phyloP scores from a whole-genome alignment of 2,888 invertebrate genomes.

The Cheilosia pagana region DNA sequence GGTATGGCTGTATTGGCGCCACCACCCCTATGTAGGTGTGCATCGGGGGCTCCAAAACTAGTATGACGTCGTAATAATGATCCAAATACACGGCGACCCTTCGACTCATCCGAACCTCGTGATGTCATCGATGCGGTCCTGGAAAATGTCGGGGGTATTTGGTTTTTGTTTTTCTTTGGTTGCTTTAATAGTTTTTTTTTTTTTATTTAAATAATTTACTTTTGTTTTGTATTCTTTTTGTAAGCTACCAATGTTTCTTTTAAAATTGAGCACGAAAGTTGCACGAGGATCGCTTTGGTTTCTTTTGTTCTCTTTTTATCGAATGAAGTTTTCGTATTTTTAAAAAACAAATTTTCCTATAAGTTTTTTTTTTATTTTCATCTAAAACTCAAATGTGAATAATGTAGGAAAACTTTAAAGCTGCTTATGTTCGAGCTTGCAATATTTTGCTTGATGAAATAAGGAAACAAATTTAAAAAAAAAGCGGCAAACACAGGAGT shows the following conservation, averaged over 20 bases:
- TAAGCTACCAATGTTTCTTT: conserved; percentile 28
- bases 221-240: conserved; percentile 25
- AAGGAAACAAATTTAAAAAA: too few species aligned
- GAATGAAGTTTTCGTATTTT: conserved; percentile 5
- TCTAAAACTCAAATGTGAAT: conserved; percentile 13
- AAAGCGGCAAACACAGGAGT: too few species aligned
- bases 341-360: background rate
- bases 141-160: conserved; percentile 76
- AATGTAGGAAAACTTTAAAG: background rate
- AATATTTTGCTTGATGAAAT: background rate
- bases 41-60: conserved; percentile 79
- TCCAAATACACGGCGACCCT: conserved; percentile 79
- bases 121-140: conserved; percentile 79
- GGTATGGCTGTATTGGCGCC: conserved; percentile 65
- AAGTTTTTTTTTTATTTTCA: background rate
- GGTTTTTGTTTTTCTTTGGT: conserved; percentile 63
- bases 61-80: conserved; percentile 79
- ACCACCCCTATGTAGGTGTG: conserved; percentile 73
- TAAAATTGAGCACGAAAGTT: conserved; percentile 73
- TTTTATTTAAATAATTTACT: conserved; percentile 57
- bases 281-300: conserved; percentile 46
- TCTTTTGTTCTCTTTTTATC: conserved; percentile 17
- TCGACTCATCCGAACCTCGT: conserved; percentile 79
- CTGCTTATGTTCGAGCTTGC: background rate
- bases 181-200: conserved; percentile 65